Base-by-base conservation (phyloP, 37 sponge, comb jelly and placozoan genomes). In the Agelas oroides region DNA sequence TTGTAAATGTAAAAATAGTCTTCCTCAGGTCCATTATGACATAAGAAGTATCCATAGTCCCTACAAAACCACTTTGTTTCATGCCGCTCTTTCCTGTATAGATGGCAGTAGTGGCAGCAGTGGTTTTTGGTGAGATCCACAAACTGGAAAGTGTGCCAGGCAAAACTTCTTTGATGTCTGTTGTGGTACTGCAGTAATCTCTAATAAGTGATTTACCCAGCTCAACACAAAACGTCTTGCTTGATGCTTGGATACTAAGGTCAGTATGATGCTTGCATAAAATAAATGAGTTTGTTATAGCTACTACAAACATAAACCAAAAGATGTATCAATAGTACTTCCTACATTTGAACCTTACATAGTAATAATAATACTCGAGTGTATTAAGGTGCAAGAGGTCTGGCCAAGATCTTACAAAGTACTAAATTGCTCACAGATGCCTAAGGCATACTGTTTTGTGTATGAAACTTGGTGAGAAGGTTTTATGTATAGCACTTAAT, bases 261-360 rank as follows among this genome's bases (percentile, higher is more conserved):
- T 66, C 20, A 23, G 68, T 24, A 19, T 66, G 14, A 19, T 66
- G 33, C 15, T 30, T 24, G 53, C 20, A 32, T 72, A 72, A n/a
- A n/a, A n/a, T n/a, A n/a, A n/a, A n/a, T n/a, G 70, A 67, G 53
- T 81, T 81, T 5, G 71, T 70, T 57, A 81, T 24, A 27, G 59
- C 32, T 5, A 39, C 21, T 32, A 33, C 81, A n/a, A 81, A 36
- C 8, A 69, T 38, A 52, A 69, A 52, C 63, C 38, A 81, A 25
- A 40, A 81, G 0, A 81, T 52, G 1, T 60, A 20, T 36, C n/a
- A n/a, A n/a, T n/a, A n/a, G n/a, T n/a, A n/a, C n/a, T n/a, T n/a
- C n/a, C n/a, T n/a, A n/a, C n/a, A n/a, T n/a, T n/a, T n/a, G n/a
- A n/a, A n/a, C n/a, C n/a, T n/a, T n/a, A n/a, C n/a, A n/a, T n/a